Evolutionary conservation across 1,140 invertebrate genomes (phyloP), one percentile per base, ranked within the genome.

Genomic region (Hormaphis cornu): DNA sequence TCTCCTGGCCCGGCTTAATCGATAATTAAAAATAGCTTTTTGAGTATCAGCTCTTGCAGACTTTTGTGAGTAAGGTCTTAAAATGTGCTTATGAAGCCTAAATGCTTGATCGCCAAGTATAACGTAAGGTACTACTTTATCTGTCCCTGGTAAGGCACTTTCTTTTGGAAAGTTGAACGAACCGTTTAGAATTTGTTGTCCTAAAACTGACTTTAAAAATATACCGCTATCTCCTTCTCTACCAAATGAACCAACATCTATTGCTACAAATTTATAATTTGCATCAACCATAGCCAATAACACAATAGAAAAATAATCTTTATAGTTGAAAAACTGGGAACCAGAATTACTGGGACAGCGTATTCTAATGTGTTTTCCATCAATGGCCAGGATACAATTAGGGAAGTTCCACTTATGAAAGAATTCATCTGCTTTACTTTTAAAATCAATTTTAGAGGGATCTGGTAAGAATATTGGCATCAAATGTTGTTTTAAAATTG

Each of bases 221-320:
- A 73, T 50, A 40, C 63, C 70, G 24, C 75, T 75, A 73, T 81
- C 79, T 44, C 76, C 73, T 72, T 78, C 74, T 70, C 74, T 77
- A n/a, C 79, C 79, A 72, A 77, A 77, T 12, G 75, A 74, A 40
- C 79, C 79, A n/a, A 82, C 75, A 72, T 82, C 77, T 52, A 81
- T 72, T 59, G 72, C 73, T 33, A 77, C 74, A 73, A 81, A 82
- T 69, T 77, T 76, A 71, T 77, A 81, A 69, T 81, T n/a, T n/a
- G n/a, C n/a, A n/a, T n/a, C n/a, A n/a, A n/a, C n/a, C n/a, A n/a
- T n/a, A n/a, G n/a, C n/a, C 37, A 81, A 72, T n/a, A 82, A 71
- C 46, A 82, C 79, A 37, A 81, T 76, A 26, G 77, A 80, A 73
- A 78, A 81, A 71, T 71, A 76, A 2, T 75, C 53, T 72, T 82